These are phyloP conservation scores for Tamias sibiricus DNA, from an alignment of 2,113 vertebrate genomes.

Conservation along the genomic window DNA sequence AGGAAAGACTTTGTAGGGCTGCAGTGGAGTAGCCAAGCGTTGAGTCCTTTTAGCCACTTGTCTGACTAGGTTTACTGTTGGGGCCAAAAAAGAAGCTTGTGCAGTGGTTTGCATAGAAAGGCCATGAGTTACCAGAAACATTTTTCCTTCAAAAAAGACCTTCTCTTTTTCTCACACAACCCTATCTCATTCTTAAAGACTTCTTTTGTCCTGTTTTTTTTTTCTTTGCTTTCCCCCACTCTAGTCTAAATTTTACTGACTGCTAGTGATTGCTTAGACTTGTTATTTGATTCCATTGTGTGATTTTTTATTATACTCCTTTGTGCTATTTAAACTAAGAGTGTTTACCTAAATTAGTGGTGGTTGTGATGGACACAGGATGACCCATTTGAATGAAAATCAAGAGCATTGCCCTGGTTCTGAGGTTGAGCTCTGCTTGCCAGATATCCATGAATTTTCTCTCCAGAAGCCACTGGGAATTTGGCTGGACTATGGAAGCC, in stretches of 20 bases:
- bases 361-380: background rate
- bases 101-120: conserved; percentile 29
- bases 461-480: background rate
- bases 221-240: background rate
- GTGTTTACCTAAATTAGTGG: conserved; percentile 38
- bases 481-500: background rate
- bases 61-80: conserved; percentile 36
- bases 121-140: conserved; percentile 37
- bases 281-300: background rate
- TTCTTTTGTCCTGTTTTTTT: background rate
- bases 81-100: background rate
- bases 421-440: background rate
- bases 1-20: conserved; percentile 72
- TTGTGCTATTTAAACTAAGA: background rate
- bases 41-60: conserved; percentile 55
- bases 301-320: conserved; percentile 30
- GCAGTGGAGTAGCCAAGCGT: conserved; percentile 58
- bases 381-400: background rate
- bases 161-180: background rate
- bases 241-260: background rate
- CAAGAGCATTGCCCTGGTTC: background rate
- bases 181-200: background rate
- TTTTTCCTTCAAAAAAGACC: background rate
- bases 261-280: background rate
- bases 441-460: background rate